These are phyloP conservation scores for Mizuhopecten yessoensis DNA, from an alignment of 1,140 invertebrate species.

Conservation along the genomic window DNA sequence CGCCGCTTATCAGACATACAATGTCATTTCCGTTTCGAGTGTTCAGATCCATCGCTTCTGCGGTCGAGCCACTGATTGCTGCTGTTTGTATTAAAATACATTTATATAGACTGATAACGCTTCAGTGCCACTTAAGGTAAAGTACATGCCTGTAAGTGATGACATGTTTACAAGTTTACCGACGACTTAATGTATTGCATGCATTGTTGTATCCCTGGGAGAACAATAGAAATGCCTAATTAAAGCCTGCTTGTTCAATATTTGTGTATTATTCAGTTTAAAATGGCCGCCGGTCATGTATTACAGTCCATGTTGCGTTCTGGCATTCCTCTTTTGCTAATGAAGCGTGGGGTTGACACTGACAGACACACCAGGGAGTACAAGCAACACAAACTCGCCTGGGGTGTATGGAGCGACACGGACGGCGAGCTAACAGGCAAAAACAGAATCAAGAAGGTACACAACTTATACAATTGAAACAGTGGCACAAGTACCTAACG, in stretches of 20 bases:
- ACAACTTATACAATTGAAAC: not conserved
- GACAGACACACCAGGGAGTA: not conserved
- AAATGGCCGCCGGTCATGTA: constrained; percentile 22
- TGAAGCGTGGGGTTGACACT: not conserved
- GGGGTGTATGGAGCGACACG: constrained; percentile 1
- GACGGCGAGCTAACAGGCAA: not conserved
- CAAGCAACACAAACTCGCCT: not conserved
- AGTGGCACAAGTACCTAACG: not conserved
- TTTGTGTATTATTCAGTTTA: constrained; percentile 1
- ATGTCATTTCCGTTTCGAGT: not conserved
- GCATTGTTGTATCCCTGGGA: not conserved
- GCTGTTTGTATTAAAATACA: not conserved
- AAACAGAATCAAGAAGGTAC: not conserved
- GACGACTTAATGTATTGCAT: not conserved
- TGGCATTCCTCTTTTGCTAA: not conserved
- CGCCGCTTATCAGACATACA: constrained; percentile 5
- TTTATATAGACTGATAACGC: not conserved
- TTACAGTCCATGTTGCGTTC: not conserved
- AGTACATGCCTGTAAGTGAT: not conserved
- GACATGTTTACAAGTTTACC: constrained; percentile 19
- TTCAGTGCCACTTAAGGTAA: not conserved
- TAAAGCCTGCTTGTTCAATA: not conserved
- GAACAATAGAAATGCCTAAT: constrained; percentile 32
- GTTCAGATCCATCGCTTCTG: not conserved
- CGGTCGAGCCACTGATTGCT: not conserved